These are phyloP conservation scores for Apeltes quadracus DNA, from an alignment of 2,113 vertebrate genomes.

Conservation along the genomic window DNA sequence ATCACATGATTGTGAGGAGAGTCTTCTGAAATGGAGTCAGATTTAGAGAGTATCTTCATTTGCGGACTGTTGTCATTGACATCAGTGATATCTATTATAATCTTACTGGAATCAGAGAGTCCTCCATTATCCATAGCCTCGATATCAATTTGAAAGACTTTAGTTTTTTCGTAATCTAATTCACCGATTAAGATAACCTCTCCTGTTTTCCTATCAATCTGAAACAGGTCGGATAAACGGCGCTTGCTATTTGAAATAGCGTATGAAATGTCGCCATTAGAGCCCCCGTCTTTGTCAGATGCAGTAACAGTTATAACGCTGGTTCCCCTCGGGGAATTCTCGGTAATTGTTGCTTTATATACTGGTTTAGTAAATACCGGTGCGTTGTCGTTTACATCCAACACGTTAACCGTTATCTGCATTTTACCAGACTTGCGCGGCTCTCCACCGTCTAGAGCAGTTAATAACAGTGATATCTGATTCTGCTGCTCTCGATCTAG, in stretches of 20 bases:
- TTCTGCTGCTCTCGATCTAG: conserved; percentile 59
- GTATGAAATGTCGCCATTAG: conserved; percentile 80
- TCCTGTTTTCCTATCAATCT: conserved; percentile 72
- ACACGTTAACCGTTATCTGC: conserved; percentile 49
- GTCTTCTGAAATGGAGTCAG: conserved; percentile 67
- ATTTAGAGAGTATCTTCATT: conserved; percentile 72
- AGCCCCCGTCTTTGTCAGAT: conserved; percentile 80
- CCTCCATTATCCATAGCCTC: conserved; percentile 81
- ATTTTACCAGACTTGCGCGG: conserved; percentile 60
- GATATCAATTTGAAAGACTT: conserved; percentile 72
- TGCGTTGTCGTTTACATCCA: conserved; percentile 72
- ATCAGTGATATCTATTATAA: conserved; percentile 79
- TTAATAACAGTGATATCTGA: conserved; percentile 50
- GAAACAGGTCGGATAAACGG: conserved; percentile 65
- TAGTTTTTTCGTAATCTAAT: conserved; percentile 81
- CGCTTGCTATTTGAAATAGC: conserved; percentile 67
- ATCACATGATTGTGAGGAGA: conserved; percentile 63
- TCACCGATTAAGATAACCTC: conserved; percentile 69
- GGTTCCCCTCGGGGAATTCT: conserved; percentile 67
- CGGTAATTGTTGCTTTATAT: conserved; percentile 73
- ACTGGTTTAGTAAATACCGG: conserved; percentile 67
- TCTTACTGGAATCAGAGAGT: conserved; percentile 70
- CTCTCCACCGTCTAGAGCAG: conserved; percentile 55
- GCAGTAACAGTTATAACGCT: conserved; percentile 75
- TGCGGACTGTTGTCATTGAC: conserved; percentile 82